Conservation (phyloP, 1,140 invertebrate genomes). For the Drosophila littoralis region DNA sequence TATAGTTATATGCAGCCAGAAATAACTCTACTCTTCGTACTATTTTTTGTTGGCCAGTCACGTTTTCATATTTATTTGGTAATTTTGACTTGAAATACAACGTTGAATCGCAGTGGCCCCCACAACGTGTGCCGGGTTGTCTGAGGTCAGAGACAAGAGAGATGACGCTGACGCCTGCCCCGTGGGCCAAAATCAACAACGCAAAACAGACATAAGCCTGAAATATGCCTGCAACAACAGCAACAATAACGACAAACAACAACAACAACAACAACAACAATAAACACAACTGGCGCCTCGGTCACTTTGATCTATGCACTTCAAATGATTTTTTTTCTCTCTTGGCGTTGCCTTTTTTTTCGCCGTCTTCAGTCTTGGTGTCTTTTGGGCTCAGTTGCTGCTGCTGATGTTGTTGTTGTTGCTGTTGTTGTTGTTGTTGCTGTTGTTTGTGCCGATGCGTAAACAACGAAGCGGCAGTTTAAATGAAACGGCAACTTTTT, state of each 20-base stretch:
- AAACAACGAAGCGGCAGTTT: slow-evolving; percentile 74
- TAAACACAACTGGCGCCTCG: slow-evolving; percentile 64
- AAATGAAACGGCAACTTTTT: slow-evolving; percentile 79
- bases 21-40: slow-evolving; percentile 6
- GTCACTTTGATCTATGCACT: slow-evolving; percentile 79
- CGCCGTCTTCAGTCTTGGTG: not conserved
- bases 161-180: slow-evolving; percentile 35
- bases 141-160: slow-evolving; percentile 62
- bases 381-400: slow-evolving; percentile 1
- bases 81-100: slow-evolving; percentile 51
- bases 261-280: slow-evolving; percentile 28
- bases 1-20: not conserved
- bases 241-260: slow-evolving; percentile 6
- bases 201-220: slow-evolving; percentile 28
- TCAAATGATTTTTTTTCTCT: slow-evolving; percentile 70
- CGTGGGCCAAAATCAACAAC: slow-evolving; percentile 49
- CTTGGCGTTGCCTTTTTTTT: slow-evolving; percentile 31
- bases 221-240: slow-evolving; percentile 47
- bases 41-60: slow-evolving; percentile 57
- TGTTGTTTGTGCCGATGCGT: slow-evolving; percentile 73
- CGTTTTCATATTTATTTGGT: slow-evolving; percentile 76
- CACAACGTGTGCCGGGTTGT: slow-evolving; percentile 78
- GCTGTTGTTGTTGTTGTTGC: slow-evolving; percentile 28
- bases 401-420: not conserved
- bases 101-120: slow-evolving; percentile 28